These are phyloP conservation scores for Drosophila rufa DNA, from an alignment of 1,140 invertebrate genomes.

Conservation along the genomic window DNA sequence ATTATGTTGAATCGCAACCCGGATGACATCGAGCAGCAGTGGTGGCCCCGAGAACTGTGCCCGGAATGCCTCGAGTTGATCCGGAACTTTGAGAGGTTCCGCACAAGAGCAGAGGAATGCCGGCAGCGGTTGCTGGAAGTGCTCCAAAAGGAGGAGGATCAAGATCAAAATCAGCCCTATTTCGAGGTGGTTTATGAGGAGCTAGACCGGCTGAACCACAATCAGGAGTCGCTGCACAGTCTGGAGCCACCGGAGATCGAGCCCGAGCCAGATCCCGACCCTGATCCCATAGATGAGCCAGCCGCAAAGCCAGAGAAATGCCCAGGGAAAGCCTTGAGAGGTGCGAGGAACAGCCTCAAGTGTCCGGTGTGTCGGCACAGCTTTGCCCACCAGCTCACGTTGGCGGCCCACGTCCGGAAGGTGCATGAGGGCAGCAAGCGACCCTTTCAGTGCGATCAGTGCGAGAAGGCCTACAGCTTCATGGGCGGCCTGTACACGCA, in stretches of 20 bases:
- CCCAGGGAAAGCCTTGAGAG: slow-evolving; percentile 12
- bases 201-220: background rate
- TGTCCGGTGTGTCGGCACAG: slow-evolving; percentile 64
- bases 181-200: slow-evolving; percentile 64
- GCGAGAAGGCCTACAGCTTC: slow-evolving; percentile 78
- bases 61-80: slow-evolving; percentile 31
- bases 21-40: slow-evolving; percentile 15
- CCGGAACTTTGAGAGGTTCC: slow-evolving; percentile 42
- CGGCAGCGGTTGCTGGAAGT: slow-evolving; percentile 36
- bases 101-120: slow-evolving; percentile 34
- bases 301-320: background rate
- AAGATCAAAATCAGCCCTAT: slow-evolving; percentile 11
- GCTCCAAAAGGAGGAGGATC: slow-evolving; percentile 7
- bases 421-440: slow-evolving; percentile 77
- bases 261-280: slow-evolving; percentile 16
- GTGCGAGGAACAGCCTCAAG: slow-evolving; percentile 62
- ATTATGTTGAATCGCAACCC: slow-evolving; percentile 1
- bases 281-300: slow-evolving; percentile 59
- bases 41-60: slow-evolving; percentile 50
- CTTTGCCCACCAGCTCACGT: slow-evolving; percentile 71
- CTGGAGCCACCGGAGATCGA: slow-evolving; percentile 16
- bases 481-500: slow-evolving; percentile 80
- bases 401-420: slow-evolving; percentile 72
- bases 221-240: slow-evolving; percentile 12
- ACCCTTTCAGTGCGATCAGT: slow-evolving; percentile 74